Percentiles rank a stretch among this genome's conserved stretches.
Evolutionary conservation across 2,113 vertebrate genomes (phyloP).

Genomic region (Tichodroma muraria): DNA sequence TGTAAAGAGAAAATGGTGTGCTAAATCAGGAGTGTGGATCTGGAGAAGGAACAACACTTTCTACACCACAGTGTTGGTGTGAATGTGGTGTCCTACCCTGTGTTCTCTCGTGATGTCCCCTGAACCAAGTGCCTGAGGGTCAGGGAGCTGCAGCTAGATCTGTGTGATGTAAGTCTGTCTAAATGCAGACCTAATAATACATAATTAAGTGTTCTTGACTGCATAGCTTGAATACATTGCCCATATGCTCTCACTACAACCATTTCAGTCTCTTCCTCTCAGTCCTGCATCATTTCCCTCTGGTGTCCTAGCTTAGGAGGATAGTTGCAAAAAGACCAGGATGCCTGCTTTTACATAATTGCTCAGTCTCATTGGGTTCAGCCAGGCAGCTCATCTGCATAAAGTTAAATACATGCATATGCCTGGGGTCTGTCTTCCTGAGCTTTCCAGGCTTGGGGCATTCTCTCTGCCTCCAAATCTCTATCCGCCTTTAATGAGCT

Average conservation of each 20-base stretch:
- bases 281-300: background rate
- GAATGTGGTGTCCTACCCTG: background rate
- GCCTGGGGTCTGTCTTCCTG: constrained; percentile 13
- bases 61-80: background rate
- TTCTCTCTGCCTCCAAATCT: constrained; percentile 23
- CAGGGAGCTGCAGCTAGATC: background rate
- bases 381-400: background rate
- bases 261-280: background rate
- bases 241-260: background rate
- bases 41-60: background rate
- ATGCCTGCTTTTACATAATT: background rate
- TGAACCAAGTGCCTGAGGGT: background rate
- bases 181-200: background rate
- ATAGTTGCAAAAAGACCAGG: background rate
- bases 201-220: background rate
- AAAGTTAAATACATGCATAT: background rate
- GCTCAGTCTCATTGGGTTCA: background rate
- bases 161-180: background rate
- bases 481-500: constrained; percentile 3
- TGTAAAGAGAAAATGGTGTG: background rate
- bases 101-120: background rate
- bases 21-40: background rate
- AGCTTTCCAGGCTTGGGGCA: background rate
- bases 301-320: background rate
- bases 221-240: background rate